Evolutionary conservation across 2,888 invertebrate species (phyloP), one percentile per base, ranked within the genome.

Genomic region (Scotopteryx bipunctaria): DNA sequence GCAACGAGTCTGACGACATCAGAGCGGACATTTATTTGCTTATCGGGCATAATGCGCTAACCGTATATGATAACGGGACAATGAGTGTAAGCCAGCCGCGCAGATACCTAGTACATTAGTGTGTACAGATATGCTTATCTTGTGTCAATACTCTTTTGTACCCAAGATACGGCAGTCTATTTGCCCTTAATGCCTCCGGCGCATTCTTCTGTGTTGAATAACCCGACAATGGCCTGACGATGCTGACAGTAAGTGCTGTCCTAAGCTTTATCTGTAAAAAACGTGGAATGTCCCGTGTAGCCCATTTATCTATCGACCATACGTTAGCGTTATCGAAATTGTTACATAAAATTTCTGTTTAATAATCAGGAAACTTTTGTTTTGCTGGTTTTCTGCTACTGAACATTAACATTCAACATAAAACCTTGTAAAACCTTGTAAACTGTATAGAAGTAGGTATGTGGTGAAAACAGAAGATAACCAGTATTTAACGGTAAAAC

Each of bases 141-240:
- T 66, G 69, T 83, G 89, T 88, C 88, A 89, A 88, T 89, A 89
- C 83, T 85, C 89, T 86, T 88, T 89, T 90, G 89, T 88, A 81
- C 80, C 71, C 71, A 66, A 81, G 88, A 88, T 87, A 89, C 78
- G 83, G 81, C 74, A 84, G 82, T 77, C 84, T 86, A 80, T 88
- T 86, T 85, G 80, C 81, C 83, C 81, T 80, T 86, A 87, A 88
- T 86, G 86, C 76, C 74, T 65, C 74, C 73, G 71, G 69, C 78
- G 71, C 86, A 88, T 88, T 88, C 87, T 78, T 81, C 69, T 56
- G 66, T 77, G 76, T 76, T 83, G 81, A 86, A 85, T 83, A 83
- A 79, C 79, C 72, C 71, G 63, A 82, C 81, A 85, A 84, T 81
- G 73, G 76, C 61, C 60, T 75, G 78, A 77, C 76, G 15, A 11